phyloP scores from a whole-genome alignment of 53 echinoderm and acorn worm species.

The Echinometra lucunter region DNA sequence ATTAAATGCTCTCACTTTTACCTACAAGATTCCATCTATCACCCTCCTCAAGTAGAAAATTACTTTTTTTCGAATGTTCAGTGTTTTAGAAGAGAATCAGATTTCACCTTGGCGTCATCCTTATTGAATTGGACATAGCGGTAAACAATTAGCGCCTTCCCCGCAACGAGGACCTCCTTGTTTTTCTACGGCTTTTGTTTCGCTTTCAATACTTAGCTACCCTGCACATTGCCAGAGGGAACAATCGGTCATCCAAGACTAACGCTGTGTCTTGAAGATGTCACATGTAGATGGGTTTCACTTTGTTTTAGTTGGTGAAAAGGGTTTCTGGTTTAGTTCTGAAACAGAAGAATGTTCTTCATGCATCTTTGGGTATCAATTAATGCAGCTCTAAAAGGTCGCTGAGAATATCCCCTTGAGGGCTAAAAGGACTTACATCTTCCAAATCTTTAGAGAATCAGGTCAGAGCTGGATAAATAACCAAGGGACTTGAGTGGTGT shows the following conservation, averaged over 20 bases:
- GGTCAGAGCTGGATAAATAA: neutral
- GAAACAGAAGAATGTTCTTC: conserved; percentile 30
- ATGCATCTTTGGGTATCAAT: conserved; percentile 23
- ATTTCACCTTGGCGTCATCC: conserved; percentile 13
- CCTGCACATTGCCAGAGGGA: neutral
- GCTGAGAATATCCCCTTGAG: neutral
- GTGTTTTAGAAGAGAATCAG: conserved; percentile 10
- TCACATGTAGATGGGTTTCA: neutral
- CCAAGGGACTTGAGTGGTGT: neutral
- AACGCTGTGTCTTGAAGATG: conserved; percentile 30
- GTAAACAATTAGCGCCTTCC: conserved; percentile 49
- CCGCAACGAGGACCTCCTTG: conserved; percentile 25
- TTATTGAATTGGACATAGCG: conserved; percentile 40
- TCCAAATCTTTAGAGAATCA: neutral
- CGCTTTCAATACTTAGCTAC: conserved; percentile 13
- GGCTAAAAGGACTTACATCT: neutral
- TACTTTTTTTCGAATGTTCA: neutral
- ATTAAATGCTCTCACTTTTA: neutral
- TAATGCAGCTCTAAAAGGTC: neutral
- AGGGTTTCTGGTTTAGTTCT: neutral
- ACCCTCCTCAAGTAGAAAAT: conserved; percentile 3
- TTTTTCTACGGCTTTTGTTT: conserved; percentile 47
- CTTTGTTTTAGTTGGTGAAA: neutral
- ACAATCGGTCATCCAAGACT: conserved; percentile 18
- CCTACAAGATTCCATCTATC: neutral